Evolutionary conservation across 2,797 vertebrate species (phyloP), one percentile per base, ranked within the genome.

Genomic region (Sebastes taczanowskii): DNA sequence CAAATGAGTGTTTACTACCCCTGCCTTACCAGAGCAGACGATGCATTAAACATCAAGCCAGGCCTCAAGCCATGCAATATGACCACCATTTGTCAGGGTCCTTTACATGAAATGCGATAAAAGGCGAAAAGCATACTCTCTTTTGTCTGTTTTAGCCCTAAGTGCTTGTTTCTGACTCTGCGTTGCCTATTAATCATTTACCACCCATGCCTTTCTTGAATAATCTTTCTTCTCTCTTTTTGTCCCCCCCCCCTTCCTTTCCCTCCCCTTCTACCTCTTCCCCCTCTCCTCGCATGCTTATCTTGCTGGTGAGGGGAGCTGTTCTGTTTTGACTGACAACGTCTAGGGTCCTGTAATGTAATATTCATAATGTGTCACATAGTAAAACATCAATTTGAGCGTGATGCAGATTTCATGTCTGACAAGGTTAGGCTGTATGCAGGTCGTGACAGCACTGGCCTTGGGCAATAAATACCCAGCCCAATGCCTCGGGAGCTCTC

Each of bases 311-410:
- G 93, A 95, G 95, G 96, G 94, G 94, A 95, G 95, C 95, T 93
- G 86, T 94, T 92, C 92, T 94, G 84, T 84, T 93, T 85, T 98
- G 97, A 98, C 97, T 98, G 97, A 97, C 97, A 97, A 94, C 91
- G 90, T 97, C 95, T 95, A 94, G 93, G 91, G 95, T 95, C 96
- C 93, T 97, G 95, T 97, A 97, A 97, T 98, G 96, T 97, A 98
- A 98, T 98, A 98, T 99, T 99, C 97, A 98, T 98, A 96, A 96
- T 95, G 96, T 98, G 97, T 97, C 97, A 97, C 95, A 92, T 90
- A 95, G 95, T 96, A 95, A 95, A 97, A 96, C 96, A 97, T 99
- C 97, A 99, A 96, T 97, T 96, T 96, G 95, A 96, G 95, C 93
- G 53, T 89, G 92, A 96, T 95, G 96, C 95, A 96, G 95, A 97